Evolutionary conservation across 1,140 invertebrate species (phyloP), one percentile per base, ranked within the genome.

Genomic region (Melipona quadrifasciata): DNA sequence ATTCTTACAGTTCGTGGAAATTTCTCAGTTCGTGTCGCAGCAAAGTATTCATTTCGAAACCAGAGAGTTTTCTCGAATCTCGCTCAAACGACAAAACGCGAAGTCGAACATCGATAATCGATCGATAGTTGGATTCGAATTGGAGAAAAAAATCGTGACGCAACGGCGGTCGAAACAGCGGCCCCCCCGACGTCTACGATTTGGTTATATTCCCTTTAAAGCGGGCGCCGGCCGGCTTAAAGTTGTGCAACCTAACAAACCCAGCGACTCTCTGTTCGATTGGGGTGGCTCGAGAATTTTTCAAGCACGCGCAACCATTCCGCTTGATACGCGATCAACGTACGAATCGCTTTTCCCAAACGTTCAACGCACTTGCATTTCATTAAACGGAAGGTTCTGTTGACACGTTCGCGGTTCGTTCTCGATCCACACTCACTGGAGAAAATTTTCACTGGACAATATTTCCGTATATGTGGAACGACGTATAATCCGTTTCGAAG

Each of bases 121-220:
- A 68, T 65, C 10, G 3, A 19, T 39, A 10, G 39, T 8, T 6
- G 39, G 21, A 27, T 64, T 24, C 11, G 51, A 34, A 65, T 14
- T 34, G 5, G 17, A 47, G 58, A 61, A 61, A 31, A n/a, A 24
- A 61, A 10, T 61, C 2, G 17, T 8, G 55, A 68, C 17, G 31
- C 39, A 31, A 39, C 27, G 16, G 55, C 16, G 31, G 0, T 67
- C 19, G 16, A 51, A 65, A 83, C 61, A 34, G 31, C 17, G 11
- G 24, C 31, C 61, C 31, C 31, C 39, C 51, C 75, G 19, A 86
- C 70, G 73, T 70, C 76, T 31, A 61, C 68, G 91, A 90, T 93
- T 93, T 79, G 80, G 88, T 86, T 90, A 93, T 90, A 93, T 94
- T 93, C 93, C 91, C 93, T 94, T 94, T 94, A 94, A 94, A 87